Evolutionary conservation across 2,797 vertebrate genomes (phyloP), one percentile per base, ranked within the genome.

Genomic region (Nyctalus aviator): DNA sequence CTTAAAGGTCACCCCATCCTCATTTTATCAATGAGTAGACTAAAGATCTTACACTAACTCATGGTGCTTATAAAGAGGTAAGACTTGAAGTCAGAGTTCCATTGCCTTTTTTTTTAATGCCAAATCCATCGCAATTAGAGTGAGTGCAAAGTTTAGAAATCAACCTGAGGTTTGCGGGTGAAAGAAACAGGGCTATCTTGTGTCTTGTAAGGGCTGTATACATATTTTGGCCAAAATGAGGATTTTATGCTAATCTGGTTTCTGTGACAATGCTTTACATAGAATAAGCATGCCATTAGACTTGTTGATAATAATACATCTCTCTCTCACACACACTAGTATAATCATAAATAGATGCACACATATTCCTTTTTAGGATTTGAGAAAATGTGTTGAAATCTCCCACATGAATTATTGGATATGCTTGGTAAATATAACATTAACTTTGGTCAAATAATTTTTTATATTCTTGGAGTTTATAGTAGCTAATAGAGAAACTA

Each of bases 201-300:
- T 11, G n/a, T 41, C 59, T 83, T 78, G 10, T 57, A 91, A n/a
- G 11, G 27, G 5, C 17, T 84, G 48, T 41, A 79, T 30, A 76
- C 83, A 25, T 46, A 82, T 53, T 83, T 72, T 81, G 87, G 59
- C 15, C 72, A 76, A 93, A 94, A 84, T 59, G 41, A 87, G 32
- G 41, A 68, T 76, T 76, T 64, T 21, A 71, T 86, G n/a, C 44
- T 32, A 4, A 88, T 44, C 13, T 82, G 21, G 18, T 73, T 32
- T 27, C 90, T 85, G 44, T 17, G 73, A 64, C 44, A 73, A 30
- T 37, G 21, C 9, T 91, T 93, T 90, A 13, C 3, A 25, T 64
- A 50, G 71, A 93, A 93, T 41, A 84, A 41, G 20, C 9, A 66
- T 25, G n/a, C 23, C 27, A 41, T 20, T 27, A 81, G 62, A 8